Percentiles rank a stretch among this genome's conserved stretches.
phyloP scores from a whole-genome alignment of 1,140 invertebrate genomes.

The Antheraea mylitta region DNA sequence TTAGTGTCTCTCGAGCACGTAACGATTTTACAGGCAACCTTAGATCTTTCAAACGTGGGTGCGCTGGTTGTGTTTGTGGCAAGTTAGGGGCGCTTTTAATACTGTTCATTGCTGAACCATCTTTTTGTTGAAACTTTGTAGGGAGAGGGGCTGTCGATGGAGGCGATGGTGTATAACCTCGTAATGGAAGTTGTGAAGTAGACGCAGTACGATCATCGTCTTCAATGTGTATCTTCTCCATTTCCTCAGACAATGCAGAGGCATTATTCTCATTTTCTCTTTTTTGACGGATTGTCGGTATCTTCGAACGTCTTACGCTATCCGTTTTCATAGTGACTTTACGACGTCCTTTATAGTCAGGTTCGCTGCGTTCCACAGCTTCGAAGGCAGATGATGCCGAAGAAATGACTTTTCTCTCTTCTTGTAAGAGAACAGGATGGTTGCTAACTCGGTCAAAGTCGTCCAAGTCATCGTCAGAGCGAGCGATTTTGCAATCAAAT shows the following conservation, averaged over 20 bases:
- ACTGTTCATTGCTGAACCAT: conserved; percentile 85
- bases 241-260: conserved; percentile 80
- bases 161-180: conserved; percentile 86
- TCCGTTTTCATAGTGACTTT: conserved; percentile 76
- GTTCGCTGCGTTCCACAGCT: conserved; percentile 67
- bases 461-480: conserved; percentile 90
- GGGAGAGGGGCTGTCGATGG: conserved; percentile 89
- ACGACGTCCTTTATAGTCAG: conserved; percentile 69
- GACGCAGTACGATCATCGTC: conserved; percentile 76
- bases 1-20: conserved; percentile 80
- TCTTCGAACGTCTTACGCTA: conserved; percentile 79
- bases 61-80: conserved; percentile 83
- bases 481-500: conserved; percentile 91
- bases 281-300: conserved; percentile 79
- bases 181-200: conserved; percentile 74
- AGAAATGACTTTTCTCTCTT: conserved; percentile 71
- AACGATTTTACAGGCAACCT: conserved; percentile 83
- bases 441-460: conserved; percentile 89
- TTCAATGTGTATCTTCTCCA: conserved; percentile 82
- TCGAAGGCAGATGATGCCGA: conserved; percentile 73
- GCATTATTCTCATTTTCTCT: conserved; percentile 79
- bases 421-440: conserved; percentile 85
- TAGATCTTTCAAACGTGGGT: conserved; percentile 84
- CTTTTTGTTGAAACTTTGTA: conserved; percentile 88
- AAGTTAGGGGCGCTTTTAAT: conserved; percentile 88